These are phyloP conservation scores for Patella depressa DNA, from an alignment of 2,888 invertebrate species.

Conservation along the genomic window DNA sequence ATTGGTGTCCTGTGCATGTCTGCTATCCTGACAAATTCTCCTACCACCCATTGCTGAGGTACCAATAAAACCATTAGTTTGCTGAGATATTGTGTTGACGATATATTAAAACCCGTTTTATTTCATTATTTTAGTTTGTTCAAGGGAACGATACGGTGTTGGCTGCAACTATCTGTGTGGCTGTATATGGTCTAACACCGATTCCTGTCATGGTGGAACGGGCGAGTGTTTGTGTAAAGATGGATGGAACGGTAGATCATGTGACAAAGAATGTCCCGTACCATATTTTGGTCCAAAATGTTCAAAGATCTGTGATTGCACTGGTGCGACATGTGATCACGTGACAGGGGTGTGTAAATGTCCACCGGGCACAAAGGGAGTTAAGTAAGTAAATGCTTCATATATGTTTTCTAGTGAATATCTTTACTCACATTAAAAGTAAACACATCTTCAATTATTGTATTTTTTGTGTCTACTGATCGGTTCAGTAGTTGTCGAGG, in stretches of 20 bases:
- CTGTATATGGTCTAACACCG: background rate
- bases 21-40: no score
- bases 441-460: no score
- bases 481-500: no score
- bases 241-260: conserved; percentile 42
- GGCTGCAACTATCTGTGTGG: background rate
- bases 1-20: no score
- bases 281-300: conserved; percentile 49
- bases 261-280: conserved; percentile 38
- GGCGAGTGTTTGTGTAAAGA: conserved; percentile 15
- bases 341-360: conserved; percentile 54
- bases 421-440: no score
- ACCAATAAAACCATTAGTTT: no score
- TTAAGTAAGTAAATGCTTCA: conserved; percentile 26
- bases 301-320: conserved; percentile 45
- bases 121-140: background rate
- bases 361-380: conserved; percentile 44
- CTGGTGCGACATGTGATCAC: conserved; percentile 51
- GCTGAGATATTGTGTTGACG: no score
- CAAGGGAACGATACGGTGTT: background rate
- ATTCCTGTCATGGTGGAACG: background rate
- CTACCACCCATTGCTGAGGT: no score
- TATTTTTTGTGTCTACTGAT: no score
- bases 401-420: background rate
- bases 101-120: no score